These are phyloP conservation scores for Pammene aurita DNA, from an alignment of 2,888 invertebrate genomes.

Conservation along the genomic window DNA sequence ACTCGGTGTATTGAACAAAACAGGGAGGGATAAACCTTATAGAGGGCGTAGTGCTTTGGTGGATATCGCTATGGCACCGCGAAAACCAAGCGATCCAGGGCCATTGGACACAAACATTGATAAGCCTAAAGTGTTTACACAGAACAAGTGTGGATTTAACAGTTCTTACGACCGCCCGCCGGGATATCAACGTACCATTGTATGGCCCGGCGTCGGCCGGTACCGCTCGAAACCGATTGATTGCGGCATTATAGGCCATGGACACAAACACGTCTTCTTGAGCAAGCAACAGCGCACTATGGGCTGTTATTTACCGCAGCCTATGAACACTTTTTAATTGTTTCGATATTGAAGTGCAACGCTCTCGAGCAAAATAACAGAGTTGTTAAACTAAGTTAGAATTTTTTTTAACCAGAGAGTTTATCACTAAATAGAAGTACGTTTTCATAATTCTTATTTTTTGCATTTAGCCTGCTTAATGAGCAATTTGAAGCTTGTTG, in stretches of 20 bases:
- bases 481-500: too few species aligned
- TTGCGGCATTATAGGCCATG: constrained; percentile 62
- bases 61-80: constrained; percentile 76
- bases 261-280: constrained; percentile 68
- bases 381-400: too few species aligned
- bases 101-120: constrained; percentile 72
- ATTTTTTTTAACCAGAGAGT: too few species aligned
- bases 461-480: too few species aligned
- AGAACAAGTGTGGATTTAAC: constrained; percentile 64
- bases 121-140: constrained; percentile 53
- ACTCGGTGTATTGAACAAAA: constrained; percentile 72
- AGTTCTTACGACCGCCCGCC: constrained; percentile 69
- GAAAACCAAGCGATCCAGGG: constrained; percentile 77
- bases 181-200: constrained; percentile 63
- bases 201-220: constrained; percentile 76
- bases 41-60: constrained; percentile 75
- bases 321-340: constrained; percentile 68
- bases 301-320: constrained; percentile 61
- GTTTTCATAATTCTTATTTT: too few species aligned
- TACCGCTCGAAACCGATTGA: constrained; percentile 52
- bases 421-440: too few species aligned
- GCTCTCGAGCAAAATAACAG: too few species aligned
- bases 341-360: background rate
- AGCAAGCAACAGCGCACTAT: constrained; percentile 68
- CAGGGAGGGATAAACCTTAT: constrained; percentile 61